Conservation (phyloP, 2,888 invertebrate species). For the Chymomyza fuscimana region DNA sequence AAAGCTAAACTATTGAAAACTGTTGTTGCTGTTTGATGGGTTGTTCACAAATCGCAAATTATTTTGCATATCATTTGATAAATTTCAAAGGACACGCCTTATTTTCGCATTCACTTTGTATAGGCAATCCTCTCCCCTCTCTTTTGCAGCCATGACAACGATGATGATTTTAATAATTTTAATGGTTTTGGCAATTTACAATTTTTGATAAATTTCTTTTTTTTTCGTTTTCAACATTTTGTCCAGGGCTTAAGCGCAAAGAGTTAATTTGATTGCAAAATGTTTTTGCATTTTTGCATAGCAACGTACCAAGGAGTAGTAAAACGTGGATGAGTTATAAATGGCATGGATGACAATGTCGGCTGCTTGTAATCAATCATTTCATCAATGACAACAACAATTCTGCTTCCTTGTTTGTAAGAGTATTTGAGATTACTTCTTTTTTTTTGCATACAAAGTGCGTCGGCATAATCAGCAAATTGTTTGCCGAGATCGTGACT, state of each 20-base stretch:
- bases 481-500: conserved; percentile 72
- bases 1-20: conserved; percentile 15
- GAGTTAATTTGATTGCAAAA: conserved; percentile 75
- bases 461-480: conserved; percentile 71
- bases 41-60: conserved; percentile 33
- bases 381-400: conserved; percentile 76
- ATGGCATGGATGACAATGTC: conserved; percentile 33
- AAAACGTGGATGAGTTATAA: background rate
- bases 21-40: conserved; percentile 25
- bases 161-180: conserved; percentile 78
- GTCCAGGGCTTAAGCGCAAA: conserved; percentile 61
- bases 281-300: conserved; percentile 61
- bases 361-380: conserved; percentile 76
- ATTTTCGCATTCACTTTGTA: conserved; percentile 35
- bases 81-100: conserved; percentile 67
- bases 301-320: conserved; percentile 13
- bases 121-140: conserved; percentile 30
- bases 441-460: conserved; percentile 7
- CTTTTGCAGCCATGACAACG: conserved; percentile 14
- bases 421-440: background rate
- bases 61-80: conserved; percentile 72
- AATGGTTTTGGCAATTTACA: conserved; percentile 76
- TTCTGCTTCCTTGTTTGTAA: conserved; percentile 38
- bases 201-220: conserved; percentile 73
- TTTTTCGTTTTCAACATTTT: conserved; percentile 27